A percentile compares a stretch with the other conserved stretches of the same genome.
phyloP scores from a whole-genome alignment of 2,797 vertebrate species.

The Eulemur coronatus region DNA sequence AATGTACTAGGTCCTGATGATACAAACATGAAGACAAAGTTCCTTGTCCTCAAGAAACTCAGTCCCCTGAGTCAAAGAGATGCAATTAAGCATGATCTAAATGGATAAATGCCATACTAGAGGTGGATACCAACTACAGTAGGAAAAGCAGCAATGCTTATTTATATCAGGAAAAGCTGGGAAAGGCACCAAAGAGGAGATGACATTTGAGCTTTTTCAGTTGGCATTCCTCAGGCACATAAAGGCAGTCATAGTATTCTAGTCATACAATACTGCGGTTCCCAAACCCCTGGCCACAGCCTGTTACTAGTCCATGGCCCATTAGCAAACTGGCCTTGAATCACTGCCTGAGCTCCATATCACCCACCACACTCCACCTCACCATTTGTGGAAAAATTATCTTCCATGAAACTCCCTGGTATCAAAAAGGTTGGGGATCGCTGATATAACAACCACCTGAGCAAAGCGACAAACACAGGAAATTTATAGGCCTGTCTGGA shows the following conservation, averaged over 20 bases:
- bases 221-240: not conserved
- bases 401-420: no score
- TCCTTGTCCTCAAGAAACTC: not conserved
- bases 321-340: no score
- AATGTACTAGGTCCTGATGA: not conserved
- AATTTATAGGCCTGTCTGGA: not conserved
- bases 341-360: no score
- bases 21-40: conserved; percentile 16
- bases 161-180: not conserved
- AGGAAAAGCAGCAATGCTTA: not conserved
- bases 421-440: no score
- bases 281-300: no score
- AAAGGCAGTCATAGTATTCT: not conserved
- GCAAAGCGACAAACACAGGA: not conserved
- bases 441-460: not conserved
- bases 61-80: not conserved
- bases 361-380: no score
- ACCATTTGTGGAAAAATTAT: no score
- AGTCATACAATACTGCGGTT: not conserved
- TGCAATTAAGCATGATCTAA: not conserved
- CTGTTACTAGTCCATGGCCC: no score
- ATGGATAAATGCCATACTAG: not conserved
- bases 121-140: not conserved
- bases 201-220: conserved; percentile 2
- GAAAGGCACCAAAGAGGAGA: not conserved